Base-by-base conservation (phyloP, 2,888 invertebrate genomes). In the Charanyca ferruginea region DNA sequence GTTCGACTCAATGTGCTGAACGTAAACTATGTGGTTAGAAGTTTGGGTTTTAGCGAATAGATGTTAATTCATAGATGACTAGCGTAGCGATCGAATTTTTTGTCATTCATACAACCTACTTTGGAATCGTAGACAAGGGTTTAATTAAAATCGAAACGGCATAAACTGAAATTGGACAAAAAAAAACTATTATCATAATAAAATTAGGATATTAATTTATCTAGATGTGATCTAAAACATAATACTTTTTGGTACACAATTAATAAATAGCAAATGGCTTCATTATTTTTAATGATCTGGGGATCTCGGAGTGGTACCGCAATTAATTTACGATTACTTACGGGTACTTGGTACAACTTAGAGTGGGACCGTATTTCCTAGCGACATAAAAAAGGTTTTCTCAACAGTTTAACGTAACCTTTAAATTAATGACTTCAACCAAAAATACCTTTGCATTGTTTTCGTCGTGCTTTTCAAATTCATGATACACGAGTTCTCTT, bases 1-100 rank as follows among this genome's bases (percentile, higher is more conserved):
- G 86, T 80, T 84, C 79, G 67, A 73, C 67, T 76, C 73, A 75
- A 61, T 55, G 57, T 47, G 51, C 52, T 52, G 52, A 57, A 66
- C 59, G 61, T 64, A 45, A 79, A 81, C 69, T 66, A 72, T 61
- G 73, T 42, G 55, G 75, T 70, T 54, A 66, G 66, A 72, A 67
- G 65, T 76, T 63, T 60, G 49, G 41, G 54, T 70, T 67, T 53
- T 54, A 55, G n/a, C 23, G n/a, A 59, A 51, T 52, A 52, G 28
- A 58, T 65, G 66, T 63, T 66, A 60, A 47, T 2, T 44, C 16
- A 22, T 3, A 57, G 25, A 25, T 58, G 44, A 57, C 28, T 8
- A 22, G 5, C 11, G n/a, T 28, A 7, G 25, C 7, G 3, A 5
- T 3, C 42, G 6, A 18, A 49, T 25, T 2, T 16, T 38, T 2